Percentiles rank a stretch among this genome's conserved stretches.
Conservation (phyloP, 2,888 invertebrate species). For the Eupithecia exiguata region DNA sequence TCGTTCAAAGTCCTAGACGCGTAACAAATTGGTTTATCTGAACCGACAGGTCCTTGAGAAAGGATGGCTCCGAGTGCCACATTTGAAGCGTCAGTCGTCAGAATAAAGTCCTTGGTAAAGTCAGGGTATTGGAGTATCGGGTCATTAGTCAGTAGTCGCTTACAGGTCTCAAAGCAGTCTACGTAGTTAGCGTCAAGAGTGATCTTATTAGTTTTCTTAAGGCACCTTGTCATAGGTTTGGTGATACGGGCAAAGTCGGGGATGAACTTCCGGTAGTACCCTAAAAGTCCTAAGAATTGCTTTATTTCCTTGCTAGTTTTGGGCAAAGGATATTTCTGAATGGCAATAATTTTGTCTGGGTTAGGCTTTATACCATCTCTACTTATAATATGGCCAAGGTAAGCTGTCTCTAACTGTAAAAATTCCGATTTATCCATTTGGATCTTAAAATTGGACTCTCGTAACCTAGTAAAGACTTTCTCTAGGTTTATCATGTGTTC, state of each 20-base stretch:
- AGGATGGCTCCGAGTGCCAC: too few species aligned
- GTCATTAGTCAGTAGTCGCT: too few species aligned
- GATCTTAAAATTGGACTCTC: constrained; percentile 44
- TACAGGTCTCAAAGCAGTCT: too few species aligned
- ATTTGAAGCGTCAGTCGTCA: too few species aligned
- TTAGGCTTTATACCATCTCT: constrained; percentile 48
- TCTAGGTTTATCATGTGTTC: constrained; percentile 39
- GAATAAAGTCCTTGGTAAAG: too few species aligned
- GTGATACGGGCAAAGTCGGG: constrained; percentile 44
- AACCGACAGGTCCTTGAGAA: too few species aligned
- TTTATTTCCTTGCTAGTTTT: constrained; percentile 48
- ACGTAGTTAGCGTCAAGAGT: too few species aligned
- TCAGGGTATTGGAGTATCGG: too few species aligned
- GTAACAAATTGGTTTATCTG: too few species aligned
- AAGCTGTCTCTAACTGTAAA: constrained; percentile 42
- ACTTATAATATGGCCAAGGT: constrained; percentile 46
- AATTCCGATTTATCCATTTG: constrained; percentile 50
- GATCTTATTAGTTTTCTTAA: neutral
- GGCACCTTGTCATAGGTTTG: constrained; percentile 13
- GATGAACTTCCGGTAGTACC: constrained; percentile 50
- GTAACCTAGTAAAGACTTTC: constrained; percentile 37
- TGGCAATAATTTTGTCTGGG: constrained; percentile 46
- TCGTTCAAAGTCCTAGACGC: too few species aligned
- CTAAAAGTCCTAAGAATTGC: constrained; percentile 47
- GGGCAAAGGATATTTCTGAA: constrained; percentile 41